A percentile compares a stretch with the other conserved stretches of the same genome.
Conservation (phyloP, 2,797 vertebrate genomes). For the Channallabes apus region DNA sequence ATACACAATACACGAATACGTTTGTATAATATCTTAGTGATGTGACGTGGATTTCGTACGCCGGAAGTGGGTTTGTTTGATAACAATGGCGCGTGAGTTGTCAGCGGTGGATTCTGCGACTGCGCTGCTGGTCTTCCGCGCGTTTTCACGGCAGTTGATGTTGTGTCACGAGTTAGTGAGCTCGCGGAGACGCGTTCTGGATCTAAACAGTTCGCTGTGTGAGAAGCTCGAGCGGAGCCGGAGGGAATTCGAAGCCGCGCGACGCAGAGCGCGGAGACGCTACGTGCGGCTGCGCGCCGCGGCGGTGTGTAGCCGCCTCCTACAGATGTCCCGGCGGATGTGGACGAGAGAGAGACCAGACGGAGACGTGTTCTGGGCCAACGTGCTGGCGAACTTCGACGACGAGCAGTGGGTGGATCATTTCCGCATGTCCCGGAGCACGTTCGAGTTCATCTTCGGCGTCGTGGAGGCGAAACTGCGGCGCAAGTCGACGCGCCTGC, state of each 20-base stretch:
- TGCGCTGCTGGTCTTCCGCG: background rate
- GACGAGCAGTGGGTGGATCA: slow-evolving; percentile 15
- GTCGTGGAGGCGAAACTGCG: background rate
- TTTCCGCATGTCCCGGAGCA: slow-evolving; percentile 2
- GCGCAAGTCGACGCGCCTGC: background rate
- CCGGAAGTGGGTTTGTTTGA: background rate
- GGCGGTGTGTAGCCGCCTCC: background rate
- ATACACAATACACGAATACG: too few relatives aligned
- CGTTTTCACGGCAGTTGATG: background rate
- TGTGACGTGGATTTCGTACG: background rate
- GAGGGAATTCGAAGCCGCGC: background rate
- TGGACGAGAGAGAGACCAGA: background rate
- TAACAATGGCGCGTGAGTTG: background rate
- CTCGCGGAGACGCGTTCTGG: background rate
- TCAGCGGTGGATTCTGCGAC: background rate
- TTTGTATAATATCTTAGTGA: too few relatives aligned
- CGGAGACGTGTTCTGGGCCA: background rate
- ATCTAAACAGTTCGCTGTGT: background rate
- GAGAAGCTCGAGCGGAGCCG: background rate
- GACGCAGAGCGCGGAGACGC: background rate
- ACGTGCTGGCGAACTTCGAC: slow-evolving; percentile 9
- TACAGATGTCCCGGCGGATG: background rate
- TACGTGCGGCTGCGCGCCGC: background rate
- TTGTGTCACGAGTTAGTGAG: background rate
- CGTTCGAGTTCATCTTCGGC: background rate